A percentile compares a stretch with the other conserved stretches of the same genome.
These are phyloP conservation scores for Gorilla gorilla DNA, from an alignment of 2,113 vertebrate genomes.

Conservation along the genomic window DNA sequence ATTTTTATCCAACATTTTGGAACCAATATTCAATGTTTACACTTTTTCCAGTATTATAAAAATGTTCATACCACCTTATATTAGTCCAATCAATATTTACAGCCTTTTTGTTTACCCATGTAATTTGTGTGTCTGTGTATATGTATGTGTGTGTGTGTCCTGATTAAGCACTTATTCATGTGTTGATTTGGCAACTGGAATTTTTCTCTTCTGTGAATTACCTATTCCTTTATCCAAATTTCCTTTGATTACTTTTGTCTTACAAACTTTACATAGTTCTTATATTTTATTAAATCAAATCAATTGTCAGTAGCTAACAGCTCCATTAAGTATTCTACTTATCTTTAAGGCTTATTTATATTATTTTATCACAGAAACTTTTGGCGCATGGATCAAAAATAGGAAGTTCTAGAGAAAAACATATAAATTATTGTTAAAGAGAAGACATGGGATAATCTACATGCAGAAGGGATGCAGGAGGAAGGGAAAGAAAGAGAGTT, in stretches of 20 bases:
- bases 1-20: not conserved
- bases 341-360: not conserved
- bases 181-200: not conserved
- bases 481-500: not conserved
- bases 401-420: not conserved
- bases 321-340: not conserved
- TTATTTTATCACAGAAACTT: not conserved
- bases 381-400: not conserved
- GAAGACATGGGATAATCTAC: not conserved
- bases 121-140: not conserved
- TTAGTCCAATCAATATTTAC: not conserved
- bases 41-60: not conserved
- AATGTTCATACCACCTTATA: not conserved
- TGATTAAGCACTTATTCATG: not conserved
- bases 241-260: not conserved
- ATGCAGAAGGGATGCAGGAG: not conserved
- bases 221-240: not conserved
- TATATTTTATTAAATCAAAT: not conserved
- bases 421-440: not conserved
- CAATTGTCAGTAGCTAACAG: not conserved
- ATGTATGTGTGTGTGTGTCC: not conserved
- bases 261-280: not conserved
- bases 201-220: not conserved
- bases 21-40: not conserved
- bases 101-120: not conserved